These are phyloP conservation scores for Bradypodion pumilum DNA, from an alignment of 2,797 vertebrate genomes.

Conservation along the genomic window DNA sequence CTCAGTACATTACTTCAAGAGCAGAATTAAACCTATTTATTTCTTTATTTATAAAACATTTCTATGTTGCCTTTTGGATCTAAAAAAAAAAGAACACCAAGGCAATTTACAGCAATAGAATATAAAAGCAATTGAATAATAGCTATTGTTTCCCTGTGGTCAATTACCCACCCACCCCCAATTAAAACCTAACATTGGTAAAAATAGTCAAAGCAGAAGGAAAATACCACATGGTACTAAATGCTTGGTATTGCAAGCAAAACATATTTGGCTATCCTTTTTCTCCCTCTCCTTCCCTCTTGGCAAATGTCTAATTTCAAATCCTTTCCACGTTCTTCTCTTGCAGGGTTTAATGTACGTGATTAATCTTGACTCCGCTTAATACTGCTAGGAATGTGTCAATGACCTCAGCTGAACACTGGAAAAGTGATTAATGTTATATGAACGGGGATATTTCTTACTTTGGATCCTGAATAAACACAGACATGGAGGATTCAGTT, in stretches of 20 bases:
- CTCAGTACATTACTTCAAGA: constrained; percentile 3
- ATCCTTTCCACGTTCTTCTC: constrained; percentile 74
- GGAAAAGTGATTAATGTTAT: constrained; percentile 82
- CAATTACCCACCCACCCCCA: not conserved
- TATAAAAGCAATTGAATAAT: constrained; percentile 3
- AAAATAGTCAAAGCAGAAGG: constrained; percentile 15
- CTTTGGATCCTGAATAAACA: constrained; percentile 77
- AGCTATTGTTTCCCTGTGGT: constrained; percentile 18
- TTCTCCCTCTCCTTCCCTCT: constrained; percentile 46
- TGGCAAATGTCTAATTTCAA: constrained; percentile 76
- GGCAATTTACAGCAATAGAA: constrained; percentile 2
- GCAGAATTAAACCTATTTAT: constrained; percentile 23
- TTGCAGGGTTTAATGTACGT: constrained; percentile 78
- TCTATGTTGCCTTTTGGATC: not conserved
- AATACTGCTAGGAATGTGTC: constrained; percentile 81
- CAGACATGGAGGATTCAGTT: constrained; percentile 77
- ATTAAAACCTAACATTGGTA: not conserved
- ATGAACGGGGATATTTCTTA: constrained; percentile 74
- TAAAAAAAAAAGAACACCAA: not conserved
- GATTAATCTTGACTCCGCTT: constrained; percentile 82
- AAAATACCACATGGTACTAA: constrained; percentile 46
- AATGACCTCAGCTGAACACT: constrained; percentile 81
- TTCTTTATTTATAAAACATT: not conserved
- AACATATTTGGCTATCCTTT: constrained; percentile 64
- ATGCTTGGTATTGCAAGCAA: constrained; percentile 58